phyloP scores from a whole-genome alignment of 2,888 invertebrate species.

The Stenotaenia linearis region DNA sequence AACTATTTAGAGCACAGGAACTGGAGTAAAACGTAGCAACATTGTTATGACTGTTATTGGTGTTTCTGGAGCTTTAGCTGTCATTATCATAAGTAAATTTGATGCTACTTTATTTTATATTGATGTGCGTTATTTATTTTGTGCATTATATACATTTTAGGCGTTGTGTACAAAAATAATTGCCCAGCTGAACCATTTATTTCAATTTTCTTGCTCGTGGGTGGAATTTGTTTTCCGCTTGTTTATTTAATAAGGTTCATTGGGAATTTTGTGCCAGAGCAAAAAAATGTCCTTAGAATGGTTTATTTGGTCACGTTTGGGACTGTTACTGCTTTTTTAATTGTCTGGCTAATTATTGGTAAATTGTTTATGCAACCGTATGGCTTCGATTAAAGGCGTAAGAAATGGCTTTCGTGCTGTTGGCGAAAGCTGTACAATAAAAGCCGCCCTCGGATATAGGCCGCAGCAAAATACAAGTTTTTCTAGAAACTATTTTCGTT shows the following conservation, averaged over 20 bases:
- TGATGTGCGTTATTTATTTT: background rate
- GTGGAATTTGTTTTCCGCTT: conserved; percentile 50
- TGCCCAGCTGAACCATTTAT: conserved; percentile 63
- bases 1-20: background rate
- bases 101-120: background rate
- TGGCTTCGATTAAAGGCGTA: too few relatives aligned
- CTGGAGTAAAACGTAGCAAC: background rate
- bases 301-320: background rate
- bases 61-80: background rate
- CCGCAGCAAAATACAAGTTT: too few relatives aligned
- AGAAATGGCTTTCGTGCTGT: too few relatives aligned
- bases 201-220: conserved; percentile 62
- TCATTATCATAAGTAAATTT: background rate
- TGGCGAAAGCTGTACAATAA: too few relatives aligned
- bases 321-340: background rate
- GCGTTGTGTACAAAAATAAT: conserved; percentile 58
- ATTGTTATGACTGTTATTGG: background rate
- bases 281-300: background rate
- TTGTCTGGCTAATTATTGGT: background rate
- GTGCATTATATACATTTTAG: conserved; percentile 38
- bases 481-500: too few relatives aligned
- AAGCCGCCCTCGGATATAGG: too few relatives aligned
- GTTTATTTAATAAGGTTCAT: background rate
- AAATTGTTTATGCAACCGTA: background rate
- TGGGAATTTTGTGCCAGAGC: background rate